Percentiles rank a stretch among this genome's conserved stretches.
Evolutionary conservation across 2,797 vertebrate genomes (phyloP).

Genomic region (Psittacula derbiana): DNA sequence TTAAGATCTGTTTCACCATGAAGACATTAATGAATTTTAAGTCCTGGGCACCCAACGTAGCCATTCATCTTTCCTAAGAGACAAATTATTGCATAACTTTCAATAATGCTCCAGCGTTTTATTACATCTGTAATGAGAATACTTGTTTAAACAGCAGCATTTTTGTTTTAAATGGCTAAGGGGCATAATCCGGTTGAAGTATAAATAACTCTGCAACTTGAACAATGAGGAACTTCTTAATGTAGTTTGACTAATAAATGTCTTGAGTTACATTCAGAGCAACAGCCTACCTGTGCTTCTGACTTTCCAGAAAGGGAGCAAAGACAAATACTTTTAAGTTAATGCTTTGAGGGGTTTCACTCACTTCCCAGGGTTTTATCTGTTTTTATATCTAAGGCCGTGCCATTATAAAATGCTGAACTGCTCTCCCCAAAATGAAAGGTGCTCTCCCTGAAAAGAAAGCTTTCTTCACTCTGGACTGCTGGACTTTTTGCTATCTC

Average conservation of each 20-base stretch:
- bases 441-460: too few species aligned
- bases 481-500: not conserved
- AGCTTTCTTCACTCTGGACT: not conserved
- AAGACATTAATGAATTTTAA: constrained; percentile 88
- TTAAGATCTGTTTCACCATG: constrained; percentile 80
- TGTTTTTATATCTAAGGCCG: not conserved
- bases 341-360: not conserved
- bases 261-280: not conserved
- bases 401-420: not conserved
- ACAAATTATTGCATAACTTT: constrained; percentile 91
- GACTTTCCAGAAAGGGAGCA: not conserved
- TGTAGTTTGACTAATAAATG: not conserved
- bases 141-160: constrained; percentile 52
- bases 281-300: not conserved
- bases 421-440: not conserved
- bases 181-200: constrained; percentile 6
- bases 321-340: not conserved
- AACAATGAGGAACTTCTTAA: constrained; percentile 29
- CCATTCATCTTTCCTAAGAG: constrained; percentile 85
- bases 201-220: constrained; percentile 25
- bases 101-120: constrained; percentile 76
- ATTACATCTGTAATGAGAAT: constrained; percentile 45
- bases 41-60: constrained; percentile 79
- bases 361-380: not conserved
- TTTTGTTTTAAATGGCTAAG: constrained; percentile 49